Evolutionary conservation across 2,797 vertebrate species (phyloP), one percentile per base, ranked within the genome.

Genomic region (Poecile montanus): DNA sequence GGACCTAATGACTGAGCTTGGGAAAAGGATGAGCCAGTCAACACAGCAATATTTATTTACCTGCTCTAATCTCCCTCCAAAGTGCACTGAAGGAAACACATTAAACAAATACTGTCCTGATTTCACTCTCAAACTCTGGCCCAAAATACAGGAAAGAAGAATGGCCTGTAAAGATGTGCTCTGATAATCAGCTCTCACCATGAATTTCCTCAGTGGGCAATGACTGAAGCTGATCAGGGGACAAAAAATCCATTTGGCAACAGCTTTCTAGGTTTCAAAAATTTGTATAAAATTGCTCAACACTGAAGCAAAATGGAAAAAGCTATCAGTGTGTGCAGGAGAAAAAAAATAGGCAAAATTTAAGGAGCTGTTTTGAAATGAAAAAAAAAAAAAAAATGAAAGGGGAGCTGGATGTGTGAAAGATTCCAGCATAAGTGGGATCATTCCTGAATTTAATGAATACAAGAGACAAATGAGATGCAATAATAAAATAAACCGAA

Each of bases 161-260:
- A 78, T 56, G 40, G 29, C 71, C 29, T 20, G 61, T 66, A 42
- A 97, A 94, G 92, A 94, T 11, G 44, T 29, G 32, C 48, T 82
- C 88, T 88, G 89, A 91, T 92, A 94, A 94, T 94, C 90, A 80
- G 89, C 45, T 56, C 82, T 89, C 66, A 47, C 27, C 16, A 29
- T 40, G 45, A 57, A 51, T 81, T 62, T 88, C 47, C 54, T 78
- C 83, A 56, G 45, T 6, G 8, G 32, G 61, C n/a, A 82, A 73
- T 8, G 29, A 71, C 60, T 76, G 65, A 82, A 82, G 62, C 61
- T 68, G 57, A 82, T 36, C 34, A 66, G 15, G 50, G 38, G 38
- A 89, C 53, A 45, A 58, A 22, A 63, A 89, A 86, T 62, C 32
- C 36, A 76, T 74, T 61, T 62, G 51, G 53, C 26, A 94, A 40